phyloP scores from a whole-genome alignment of 2,888 invertebrate species.

The Tetragonula carbonaria region DNA sequence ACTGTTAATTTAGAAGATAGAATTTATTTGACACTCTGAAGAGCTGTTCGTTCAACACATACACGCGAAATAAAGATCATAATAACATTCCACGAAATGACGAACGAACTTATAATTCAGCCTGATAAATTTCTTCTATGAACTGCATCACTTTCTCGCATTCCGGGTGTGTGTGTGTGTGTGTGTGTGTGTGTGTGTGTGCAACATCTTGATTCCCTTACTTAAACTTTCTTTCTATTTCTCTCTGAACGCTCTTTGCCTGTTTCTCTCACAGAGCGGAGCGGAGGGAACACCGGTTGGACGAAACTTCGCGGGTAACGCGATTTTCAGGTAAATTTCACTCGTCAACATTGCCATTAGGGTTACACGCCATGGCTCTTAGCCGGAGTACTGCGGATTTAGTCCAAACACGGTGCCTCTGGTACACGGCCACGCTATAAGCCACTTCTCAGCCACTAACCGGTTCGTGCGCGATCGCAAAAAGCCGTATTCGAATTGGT shows the following conservation, averaged over 20 bases:
- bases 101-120: too few relatives aligned
- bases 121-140: background rate
- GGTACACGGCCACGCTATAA: slow-evolving; percentile 46
- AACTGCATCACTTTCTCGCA: slow-evolving; percentile 19
- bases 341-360: slow-evolving; percentile 77
- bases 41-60: too few relatives aligned
- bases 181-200: background rate
- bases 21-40: too few relatives aligned
- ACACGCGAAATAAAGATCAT: too few relatives aligned
- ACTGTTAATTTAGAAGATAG: too few relatives aligned
- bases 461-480: slow-evolving; percentile 25
- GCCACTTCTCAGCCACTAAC: slow-evolving; percentile 40
- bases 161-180: too few relatives aligned
- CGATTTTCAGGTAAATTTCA: slow-evolving; percentile 76
- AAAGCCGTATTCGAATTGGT: slow-evolving; percentile 27
- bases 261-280: background rate
- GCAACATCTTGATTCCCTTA: slow-evolving; percentile 31
- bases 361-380: slow-evolving; percentile 78
- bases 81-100: too few relatives aligned
- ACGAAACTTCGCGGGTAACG: slow-evolving; percentile 71
- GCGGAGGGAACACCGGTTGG: slow-evolving; percentile 60
- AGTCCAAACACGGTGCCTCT: slow-evolving; percentile 55
- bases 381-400: slow-evolving; percentile 65
- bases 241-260: background rate
- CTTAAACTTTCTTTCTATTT: slow-evolving; percentile 4